Conservation (phyloP, 92 coral and sea anemone genomes). For the Scolanthus callimorphus region DNA sequence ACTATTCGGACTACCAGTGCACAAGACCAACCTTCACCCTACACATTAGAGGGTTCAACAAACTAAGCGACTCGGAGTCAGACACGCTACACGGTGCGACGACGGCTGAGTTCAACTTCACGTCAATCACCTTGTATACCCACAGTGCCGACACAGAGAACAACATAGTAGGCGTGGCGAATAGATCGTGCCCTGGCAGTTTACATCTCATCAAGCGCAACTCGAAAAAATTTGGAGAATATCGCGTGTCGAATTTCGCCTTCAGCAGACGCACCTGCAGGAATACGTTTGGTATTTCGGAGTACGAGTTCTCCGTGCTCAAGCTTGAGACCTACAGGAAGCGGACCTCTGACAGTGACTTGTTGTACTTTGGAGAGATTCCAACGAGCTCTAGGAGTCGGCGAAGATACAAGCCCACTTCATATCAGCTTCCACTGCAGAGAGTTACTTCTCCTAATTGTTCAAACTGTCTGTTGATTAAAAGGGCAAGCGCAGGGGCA, state of each 20-base stretch:
- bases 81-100: slow-evolving; percentile 40
- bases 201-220: slow-evolving; percentile 36
- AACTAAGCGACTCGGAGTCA: slow-evolving; percentile 12
- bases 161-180: slow-evolving; percentile 24
- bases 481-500: slow-evolving; percentile 27
- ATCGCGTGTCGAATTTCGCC: slow-evolving; percentile 37
- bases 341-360: slow-evolving; percentile 32
- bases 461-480: slow-evolving; percentile 45
- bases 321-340: slow-evolving; percentile 49
- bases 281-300: slow-evolving; percentile 63
- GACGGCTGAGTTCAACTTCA: slow-evolving; percentile 55
- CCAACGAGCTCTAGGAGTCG: slow-evolving; percentile 43
- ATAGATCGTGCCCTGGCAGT: slow-evolving; percentile 57
- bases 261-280: slow-evolving; percentile 70
- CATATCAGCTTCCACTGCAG: slow-evolving; percentile 66
- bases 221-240: slow-evolving; percentile 10
- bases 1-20: slow-evolving; percentile 67
- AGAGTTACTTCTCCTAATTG: slow-evolving; percentile 58
- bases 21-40: slow-evolving; percentile 63
- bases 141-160: slow-evolving; percentile 33
- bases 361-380: slow-evolving; percentile 62
- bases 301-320: slow-evolving; percentile 56
- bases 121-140: slow-evolving; percentile 46
- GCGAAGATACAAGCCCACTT: slow-evolving; percentile 43
- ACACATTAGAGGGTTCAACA: slow-evolving; percentile 46